Conservation (phyloP, 1,140 invertebrate species). For the Hycleus cichorii region DNA sequence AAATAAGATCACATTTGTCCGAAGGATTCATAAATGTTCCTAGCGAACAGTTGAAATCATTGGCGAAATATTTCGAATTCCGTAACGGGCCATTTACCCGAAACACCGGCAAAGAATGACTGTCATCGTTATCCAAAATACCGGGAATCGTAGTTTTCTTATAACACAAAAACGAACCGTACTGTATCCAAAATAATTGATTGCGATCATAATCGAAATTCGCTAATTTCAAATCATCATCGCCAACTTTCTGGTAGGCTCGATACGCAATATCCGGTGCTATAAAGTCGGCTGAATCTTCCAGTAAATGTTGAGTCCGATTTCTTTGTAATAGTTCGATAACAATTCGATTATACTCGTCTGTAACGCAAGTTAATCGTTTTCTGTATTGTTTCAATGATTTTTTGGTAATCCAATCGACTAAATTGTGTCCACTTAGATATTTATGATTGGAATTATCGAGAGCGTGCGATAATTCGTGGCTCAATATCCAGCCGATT, state of each 20-base stretch:
- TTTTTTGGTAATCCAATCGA: no score
- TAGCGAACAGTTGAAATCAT: conserved; percentile 52
- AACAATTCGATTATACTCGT: no score
- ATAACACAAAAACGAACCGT: background rate
- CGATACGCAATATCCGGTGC: conserved; percentile 1
- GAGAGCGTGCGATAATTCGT: no score
- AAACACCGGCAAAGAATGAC: background rate
- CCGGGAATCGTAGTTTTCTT: background rate
- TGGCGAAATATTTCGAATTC: conserved; percentile 57
- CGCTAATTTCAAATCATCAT: background rate
- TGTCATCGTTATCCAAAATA: background rate
- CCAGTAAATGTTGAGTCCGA: no score
- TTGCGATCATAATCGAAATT: conserved; percentile 1
- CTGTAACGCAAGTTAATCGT: no score
- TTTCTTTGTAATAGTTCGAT: no score
- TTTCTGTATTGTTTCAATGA: no score
- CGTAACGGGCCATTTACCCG: conserved; percentile 55
- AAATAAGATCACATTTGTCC: conserved; percentile 39
- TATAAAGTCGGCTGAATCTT: background rate
- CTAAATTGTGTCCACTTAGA: no score
- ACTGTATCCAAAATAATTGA: conserved; percentile 29
- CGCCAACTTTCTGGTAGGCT: conserved; percentile 2
- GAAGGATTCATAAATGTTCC: conserved; percentile 54
- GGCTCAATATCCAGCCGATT: conserved; percentile 1
- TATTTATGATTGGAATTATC: no score